Evolutionary conservation across 2,888 invertebrate genomes (phyloP), one percentile per base, ranked within the genome.

Genomic region (Acholoe squamosa): DNA sequence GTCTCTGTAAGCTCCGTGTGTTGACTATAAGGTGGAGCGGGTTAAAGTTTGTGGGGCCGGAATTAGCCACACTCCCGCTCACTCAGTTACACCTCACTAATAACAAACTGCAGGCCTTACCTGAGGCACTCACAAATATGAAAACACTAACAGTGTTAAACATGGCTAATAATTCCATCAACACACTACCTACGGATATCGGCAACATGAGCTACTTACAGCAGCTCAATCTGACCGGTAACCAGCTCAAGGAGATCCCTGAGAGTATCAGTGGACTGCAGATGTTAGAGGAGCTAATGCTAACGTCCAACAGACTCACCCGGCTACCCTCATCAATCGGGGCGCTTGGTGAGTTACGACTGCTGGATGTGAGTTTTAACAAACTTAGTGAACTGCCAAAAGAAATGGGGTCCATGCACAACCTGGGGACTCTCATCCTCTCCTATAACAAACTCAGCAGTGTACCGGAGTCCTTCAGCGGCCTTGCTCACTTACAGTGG

Each of bases 11-110:
- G 16, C 54, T 86, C 28, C 52, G 86, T 0, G 31, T 54, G 10
- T 54, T 86, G 12, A 25, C 86, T 3, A 14, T 86, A 16, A 1
- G 56, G 0, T 86, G 86, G 86, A 52, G 52, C 5, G 16, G 31
- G 14, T 7, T 86, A 28, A 1, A 54, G 86, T 0, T 14, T 19
- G 25, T 86, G 16, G 31, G 54, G 22, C 52, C 86, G 3, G 86
- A 86, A 22, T 16, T 86, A 54, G 86, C 86, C 52, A 1, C 25
- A 3, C n/a, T 86, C 28, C 54, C 16, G 28, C 86, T 86, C n/a
- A 86, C 86, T 0, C 86, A 86, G 31, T 54, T 86, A 0, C 28
- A 54, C 54, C 31, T 86, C 52, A 0, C 19, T 28, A 28, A 56
- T 12, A 86, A 86, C 33, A 86, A 86, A 7, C 86, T 86, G 3